Conservation (phyloP, 2,113 vertebrate genomes). For the Diphyllodes magnificus region DNA sequence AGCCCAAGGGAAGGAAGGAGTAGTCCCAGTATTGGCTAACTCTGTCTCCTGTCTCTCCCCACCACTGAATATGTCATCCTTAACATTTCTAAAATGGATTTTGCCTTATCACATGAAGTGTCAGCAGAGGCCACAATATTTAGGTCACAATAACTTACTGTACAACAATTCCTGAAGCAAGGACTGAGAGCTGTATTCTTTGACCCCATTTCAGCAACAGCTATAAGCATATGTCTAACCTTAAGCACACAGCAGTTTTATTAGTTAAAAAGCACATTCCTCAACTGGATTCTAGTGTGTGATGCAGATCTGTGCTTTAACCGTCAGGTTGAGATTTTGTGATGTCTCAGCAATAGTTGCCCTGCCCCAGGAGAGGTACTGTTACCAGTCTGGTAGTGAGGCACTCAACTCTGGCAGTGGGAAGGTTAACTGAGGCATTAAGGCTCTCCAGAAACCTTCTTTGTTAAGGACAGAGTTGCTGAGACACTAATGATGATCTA, state of each 20-base stretch:
- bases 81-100: not conserved
- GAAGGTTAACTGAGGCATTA: not conserved
- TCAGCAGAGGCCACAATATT: not conserved
- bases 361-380: not conserved
- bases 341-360: not conserved
- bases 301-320: not conserved
- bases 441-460: not conserved
- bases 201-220: not conserved
- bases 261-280: not conserved
- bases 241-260: not conserved
- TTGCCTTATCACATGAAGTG: not conserved
- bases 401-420: fast-evolving
- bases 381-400: not conserved
- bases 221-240: not conserved
- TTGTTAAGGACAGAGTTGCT: not conserved
- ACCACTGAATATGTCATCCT: not conserved
- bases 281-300: not conserved
- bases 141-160: not conserved
- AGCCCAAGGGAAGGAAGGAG: not conserved
- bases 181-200: not conserved
- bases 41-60: not conserved
- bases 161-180: not conserved
- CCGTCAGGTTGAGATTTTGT: not conserved
- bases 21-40: not conserved
- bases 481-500: not conserved